Base-by-base conservation (phyloP, 2,113 vertebrate species). In the Apus apus region DNA sequence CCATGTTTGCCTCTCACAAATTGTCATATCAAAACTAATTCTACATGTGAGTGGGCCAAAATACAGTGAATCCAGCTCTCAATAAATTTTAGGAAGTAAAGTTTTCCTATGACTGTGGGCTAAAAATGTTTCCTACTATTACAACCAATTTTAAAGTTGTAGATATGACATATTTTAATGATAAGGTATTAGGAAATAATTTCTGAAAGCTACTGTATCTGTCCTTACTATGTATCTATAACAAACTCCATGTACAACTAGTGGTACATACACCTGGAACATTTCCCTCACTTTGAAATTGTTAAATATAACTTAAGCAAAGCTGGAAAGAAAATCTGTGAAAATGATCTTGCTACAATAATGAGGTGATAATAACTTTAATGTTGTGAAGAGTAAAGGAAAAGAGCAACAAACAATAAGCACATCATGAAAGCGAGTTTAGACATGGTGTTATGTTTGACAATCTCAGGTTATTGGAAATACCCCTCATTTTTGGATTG, bases 321-420 rank as follows among this genome's bases (percentile, higher is more conserved):
- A 95, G 96, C 94, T 93, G 93, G 90, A 94, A 97, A 97, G 83
- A 97, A 97, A 83, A 85, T 73, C 96, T 91, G 81, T 74, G 93
- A 93, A 98, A 96, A 95, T 98, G 98, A 97, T 98, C 95, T 95
- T 96, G 91, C 97, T 98, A 76, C 96, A 97, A 81, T 98, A 98
- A 98, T 98, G 91, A 87, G 93, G 94, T 97, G 97, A 98, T 98
- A 98, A 98, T 98, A 98, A 98, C 96, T 98, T 98, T 89, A 94
- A 66, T 92, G 88, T 93, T 98, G 97, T 98, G 97, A 97, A 96
- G 88, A 96, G 90, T 94, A 65, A 85, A 94, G 93, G 96, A 97
- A 97, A 53, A 46, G 95, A 98, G 97, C 97, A 61, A 4, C 62
- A 62, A 76, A 82, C 68, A 58, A 34, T 29, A 53, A 75, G 38